Percentiles rank a stretch among this genome's conserved stretches.
These are phyloP conservation scores for Meandrina meandrites DNA, from an alignment of 92 coral and sea anemone genomes.

Conservation along the genomic window DNA sequence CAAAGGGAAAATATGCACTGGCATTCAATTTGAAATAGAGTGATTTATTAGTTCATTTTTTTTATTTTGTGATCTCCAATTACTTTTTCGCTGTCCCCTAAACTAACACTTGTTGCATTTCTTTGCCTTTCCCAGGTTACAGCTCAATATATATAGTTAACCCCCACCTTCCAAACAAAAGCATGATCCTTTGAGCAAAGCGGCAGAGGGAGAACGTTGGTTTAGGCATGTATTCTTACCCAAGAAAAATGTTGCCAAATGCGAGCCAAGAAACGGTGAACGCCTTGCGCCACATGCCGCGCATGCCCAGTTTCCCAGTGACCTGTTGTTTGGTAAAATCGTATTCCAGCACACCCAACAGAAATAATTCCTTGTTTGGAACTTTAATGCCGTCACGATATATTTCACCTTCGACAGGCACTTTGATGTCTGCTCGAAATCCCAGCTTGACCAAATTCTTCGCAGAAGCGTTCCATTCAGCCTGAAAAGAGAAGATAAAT, in stretches of 20 bases:
- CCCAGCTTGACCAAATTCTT: constrained; percentile 63
- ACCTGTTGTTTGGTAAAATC: constrained; percentile 59
- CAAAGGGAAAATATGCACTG: no score
- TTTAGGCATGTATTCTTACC: constrained; percentile 46
- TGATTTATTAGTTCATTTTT: no score
- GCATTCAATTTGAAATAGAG: no score
- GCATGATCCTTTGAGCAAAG: no score
- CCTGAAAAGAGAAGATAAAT: constrained; percentile 37
- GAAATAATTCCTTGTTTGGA: constrained; percentile 74
- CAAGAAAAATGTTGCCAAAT: constrained; percentile 76
- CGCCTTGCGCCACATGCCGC: constrained; percentile 88
- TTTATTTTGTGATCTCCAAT: no score
- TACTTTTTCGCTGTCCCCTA: no score
- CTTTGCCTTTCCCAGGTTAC: no score
- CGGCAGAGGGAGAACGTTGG: no score
- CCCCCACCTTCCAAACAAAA: no score
- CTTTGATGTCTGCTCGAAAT: constrained; percentile 78
- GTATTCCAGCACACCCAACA: constrained; percentile 81
- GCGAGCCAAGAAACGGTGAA: constrained; percentile 76
- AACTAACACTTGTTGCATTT: no score
- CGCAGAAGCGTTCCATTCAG: constrained; percentile 65
- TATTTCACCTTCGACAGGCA: constrained; percentile 83
- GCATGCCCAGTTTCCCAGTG: no score
- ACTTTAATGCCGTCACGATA: constrained; percentile 83
- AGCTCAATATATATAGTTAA: no score